Conservation (phyloP, 1,140 invertebrate species). For the Teleogryllus occipitalis region DNA sequence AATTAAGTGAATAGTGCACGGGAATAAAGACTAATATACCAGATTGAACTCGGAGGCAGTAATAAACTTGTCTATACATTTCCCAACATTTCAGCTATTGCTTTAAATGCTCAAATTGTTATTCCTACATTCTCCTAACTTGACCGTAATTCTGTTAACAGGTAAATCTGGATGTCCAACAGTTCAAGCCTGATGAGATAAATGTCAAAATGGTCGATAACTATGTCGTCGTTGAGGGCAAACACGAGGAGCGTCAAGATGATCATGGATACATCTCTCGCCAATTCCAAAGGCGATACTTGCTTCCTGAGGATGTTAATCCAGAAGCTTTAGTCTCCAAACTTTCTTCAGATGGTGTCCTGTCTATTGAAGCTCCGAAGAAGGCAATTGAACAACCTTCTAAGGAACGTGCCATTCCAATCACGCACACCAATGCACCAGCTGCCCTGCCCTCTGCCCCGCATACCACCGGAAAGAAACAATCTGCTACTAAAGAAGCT, state of each 20-base stretch:
- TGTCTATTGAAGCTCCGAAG: constrained; percentile 51
- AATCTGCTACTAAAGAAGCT: too few relatives aligned
- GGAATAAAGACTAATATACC: too few relatives aligned
- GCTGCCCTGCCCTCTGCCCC: not conserved
- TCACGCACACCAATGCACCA: not conserved
- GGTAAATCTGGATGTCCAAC: constrained; percentile 60
- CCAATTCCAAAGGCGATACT: constrained; percentile 54
- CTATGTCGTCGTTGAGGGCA: constrained; percentile 55
- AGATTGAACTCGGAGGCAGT: too few relatives aligned
- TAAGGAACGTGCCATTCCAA: not conserved
- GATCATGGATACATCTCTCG: constrained; percentile 52
- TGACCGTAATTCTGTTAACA: constrained; percentile 24
- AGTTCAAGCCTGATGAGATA: constrained; percentile 73
- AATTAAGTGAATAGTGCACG: too few relatives aligned
- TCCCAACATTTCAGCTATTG: constrained; percentile 66
- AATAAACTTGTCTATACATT: too few relatives aligned
- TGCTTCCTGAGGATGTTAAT: constrained; percentile 51
- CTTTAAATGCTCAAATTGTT: too few relatives aligned
- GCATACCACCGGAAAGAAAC: too few relatives aligned
- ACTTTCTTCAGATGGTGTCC: constrained; percentile 52
- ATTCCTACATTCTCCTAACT: too few relatives aligned
- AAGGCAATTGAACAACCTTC: constrained; percentile 13
- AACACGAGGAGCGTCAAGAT: constrained; percentile 57
- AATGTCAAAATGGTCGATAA: constrained; percentile 64
- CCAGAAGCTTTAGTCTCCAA: constrained; percentile 47